Evolutionary conservation across 30 jellyfish, hydroid and myxozoan genomes (phyloP), one percentile per base, ranked within the genome.

Genomic region (Hydractinia echinata): DNA sequence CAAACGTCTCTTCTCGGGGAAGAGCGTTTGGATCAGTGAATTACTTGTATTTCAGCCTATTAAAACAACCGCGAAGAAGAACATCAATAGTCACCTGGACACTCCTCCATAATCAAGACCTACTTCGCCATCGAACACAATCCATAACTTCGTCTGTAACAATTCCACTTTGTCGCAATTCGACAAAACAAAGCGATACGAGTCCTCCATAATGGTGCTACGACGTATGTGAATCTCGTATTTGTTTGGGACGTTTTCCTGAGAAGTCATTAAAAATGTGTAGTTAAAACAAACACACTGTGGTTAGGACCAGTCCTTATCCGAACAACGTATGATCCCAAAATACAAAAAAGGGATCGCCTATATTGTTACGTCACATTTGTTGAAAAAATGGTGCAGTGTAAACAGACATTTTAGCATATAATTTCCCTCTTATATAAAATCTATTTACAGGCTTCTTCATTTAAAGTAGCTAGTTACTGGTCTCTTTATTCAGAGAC

Each of bases 31-130:
- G 44, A 30, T 30, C 44, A 30, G 19, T 58, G 15, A 58, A 58
- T 58, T 58, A 58, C 16, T 58, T 58, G 16, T 2, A 16, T 30
- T 30, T 13, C 69, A 58, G 69, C 15, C 19, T 3, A 58, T 58
- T 58, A 58, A 56, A 58, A 58, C 69, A 58, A 58, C 19, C 69
- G 69, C 44, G 69, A 61, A 74, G 76, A 13, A 76, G 11, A 55
- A 60, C 18, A 13, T 67, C 13, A 30, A 30, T 30, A 30, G 66
- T 61, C 66, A 94, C 99, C 99, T 89, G 20, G 99, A 81, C 10
- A 95, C 97, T 48, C 99, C 99, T 55, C 99, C 99, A 83, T 95
- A 95, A 79, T 95, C 99, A 53, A 95, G 77, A 15, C 99, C 99
- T 66, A 85, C 87, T 79, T 95, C 99, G 44, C 97, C 97, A 84